Percentiles rank a stretch among this genome's conserved stretches.
phyloP scores from a whole-genome alignment of 2,113 vertebrate species.

The Tiliqua scincoides region DNA sequence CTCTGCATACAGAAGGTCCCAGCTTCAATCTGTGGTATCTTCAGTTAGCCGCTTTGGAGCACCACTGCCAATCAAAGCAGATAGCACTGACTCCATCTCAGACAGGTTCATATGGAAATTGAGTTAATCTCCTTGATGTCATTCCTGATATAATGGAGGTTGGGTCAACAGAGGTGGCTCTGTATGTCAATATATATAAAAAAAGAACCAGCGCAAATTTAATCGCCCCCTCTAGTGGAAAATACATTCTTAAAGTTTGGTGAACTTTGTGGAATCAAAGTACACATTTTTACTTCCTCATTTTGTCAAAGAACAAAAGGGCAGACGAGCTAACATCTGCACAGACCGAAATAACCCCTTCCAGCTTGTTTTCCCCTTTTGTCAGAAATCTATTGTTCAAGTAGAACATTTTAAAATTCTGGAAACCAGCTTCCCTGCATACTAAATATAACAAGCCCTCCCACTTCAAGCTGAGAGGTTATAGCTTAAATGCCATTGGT shows the following conservation, averaged over 20 bases:
- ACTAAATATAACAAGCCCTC: background rate
- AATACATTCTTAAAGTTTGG: background rate
- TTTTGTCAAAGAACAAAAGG: constrained; percentile 25
- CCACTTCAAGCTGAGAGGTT: background rate
- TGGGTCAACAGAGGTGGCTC: background rate
- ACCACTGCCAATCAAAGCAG: no score
- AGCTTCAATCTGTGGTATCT: no score
- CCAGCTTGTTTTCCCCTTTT: constrained; percentile 9
- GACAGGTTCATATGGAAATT: background rate
- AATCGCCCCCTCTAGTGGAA: background rate
- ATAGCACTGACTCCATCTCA: no score
- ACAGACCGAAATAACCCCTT: constrained; percentile 1
- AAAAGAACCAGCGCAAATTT: background rate
- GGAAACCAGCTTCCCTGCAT: background rate
- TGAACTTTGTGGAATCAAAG: background rate
- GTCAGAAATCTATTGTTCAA: background rate
- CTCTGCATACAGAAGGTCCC: no score
- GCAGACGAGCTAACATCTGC: constrained; percentile 14
- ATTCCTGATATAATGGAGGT: no score
- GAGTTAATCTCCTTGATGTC: background rate
- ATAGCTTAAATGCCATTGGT: background rate
- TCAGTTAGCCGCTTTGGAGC: no score
- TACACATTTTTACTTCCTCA: background rate
- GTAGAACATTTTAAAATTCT: constrained; percentile 22
- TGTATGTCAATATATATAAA: no score